phyloP scores from a whole-genome alignment of 2,797 vertebrate species.

The Sebastolobus alascanus region DNA sequence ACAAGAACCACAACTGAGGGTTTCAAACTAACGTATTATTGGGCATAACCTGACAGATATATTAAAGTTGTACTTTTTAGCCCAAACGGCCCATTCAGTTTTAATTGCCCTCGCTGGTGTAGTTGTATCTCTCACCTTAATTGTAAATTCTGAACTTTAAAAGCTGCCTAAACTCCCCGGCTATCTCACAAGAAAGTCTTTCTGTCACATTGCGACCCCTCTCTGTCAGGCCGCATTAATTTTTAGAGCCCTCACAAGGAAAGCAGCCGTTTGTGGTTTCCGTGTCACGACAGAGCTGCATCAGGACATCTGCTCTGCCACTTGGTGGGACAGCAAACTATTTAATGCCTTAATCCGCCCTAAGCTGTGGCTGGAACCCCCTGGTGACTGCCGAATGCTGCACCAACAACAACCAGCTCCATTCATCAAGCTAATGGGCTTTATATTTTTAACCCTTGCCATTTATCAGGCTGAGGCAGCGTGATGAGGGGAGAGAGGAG shows the following conservation, averaged over 20 bases:
- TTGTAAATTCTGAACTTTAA: conserved; percentile 43
- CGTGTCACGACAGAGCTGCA: conserved; percentile 48
- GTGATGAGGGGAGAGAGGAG: conserved; percentile 67
- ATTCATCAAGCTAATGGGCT: conserved; percentile 88
- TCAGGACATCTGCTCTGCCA: conserved; percentile 68
- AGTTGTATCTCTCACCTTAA: conserved; percentile 33
- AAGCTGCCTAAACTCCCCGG: conserved; percentile 6
- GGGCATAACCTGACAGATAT: neutral
- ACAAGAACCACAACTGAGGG: neutral
- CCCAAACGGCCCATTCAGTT: conserved; percentile 24
- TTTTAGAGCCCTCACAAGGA: conserved; percentile 24
- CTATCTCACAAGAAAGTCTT: conserved; percentile 26
- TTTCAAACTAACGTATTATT: conserved; percentile 9
- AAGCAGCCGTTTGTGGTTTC: conserved; percentile 42
- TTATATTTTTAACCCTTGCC: conserved; percentile 89
- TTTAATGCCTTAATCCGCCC: conserved; percentile 85
- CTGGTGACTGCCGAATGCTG: conserved; percentile 74
- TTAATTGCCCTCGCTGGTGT: conserved; percentile 44
- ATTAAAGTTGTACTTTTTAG: conserved; percentile 28
- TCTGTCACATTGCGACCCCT: conserved; percentile 12
- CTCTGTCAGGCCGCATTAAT: conserved; percentile 42
- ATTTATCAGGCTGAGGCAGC: conserved; percentile 83
- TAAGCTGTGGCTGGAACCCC: conserved; percentile 78
- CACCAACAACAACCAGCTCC: conserved; percentile 80
- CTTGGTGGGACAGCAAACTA: conserved; percentile 76